A percentile compares a stretch with the other conserved stretches of the same genome.
Conservation (phyloP, 2,888 invertebrate genomes). For the Orchestes rusci region DNA sequence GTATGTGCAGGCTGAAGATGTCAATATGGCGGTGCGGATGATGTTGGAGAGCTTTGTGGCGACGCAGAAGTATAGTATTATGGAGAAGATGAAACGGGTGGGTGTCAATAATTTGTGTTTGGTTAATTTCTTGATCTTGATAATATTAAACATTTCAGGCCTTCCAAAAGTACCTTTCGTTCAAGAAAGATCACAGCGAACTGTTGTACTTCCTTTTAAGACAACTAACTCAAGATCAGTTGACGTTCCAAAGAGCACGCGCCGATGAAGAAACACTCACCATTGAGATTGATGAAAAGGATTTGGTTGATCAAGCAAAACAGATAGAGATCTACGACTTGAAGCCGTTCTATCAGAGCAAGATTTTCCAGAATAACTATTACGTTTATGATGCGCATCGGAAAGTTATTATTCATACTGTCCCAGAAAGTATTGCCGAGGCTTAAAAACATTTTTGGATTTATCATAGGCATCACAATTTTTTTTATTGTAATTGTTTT, state of each 20-base stretch:
- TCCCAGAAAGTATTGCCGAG: constrained; percentile 49
- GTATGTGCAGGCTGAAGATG: constrained; percentile 87
- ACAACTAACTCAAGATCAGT: constrained; percentile 86
- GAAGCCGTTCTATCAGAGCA: constrained; percentile 85
- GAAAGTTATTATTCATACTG: constrained; percentile 77
- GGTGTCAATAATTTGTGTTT: constrained; percentile 6
- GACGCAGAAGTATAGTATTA: constrained; percentile 97
- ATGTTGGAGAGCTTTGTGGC: constrained; percentile 98
- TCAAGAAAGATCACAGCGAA: constrained; percentile 94
- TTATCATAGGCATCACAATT: too few species aligned
- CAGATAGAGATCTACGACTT: constrained; percentile 86
- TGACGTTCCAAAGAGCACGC: constrained; percentile 72
- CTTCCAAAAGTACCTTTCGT: constrained; percentile 88
- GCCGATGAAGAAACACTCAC: constrained; percentile 52
- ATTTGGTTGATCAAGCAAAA: constrained; percentile 78
- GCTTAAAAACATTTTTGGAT: too few species aligned
- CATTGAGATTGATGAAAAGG: constrained; percentile 81
- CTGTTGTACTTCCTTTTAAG: constrained; percentile 90
- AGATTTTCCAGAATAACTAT: constrained; percentile 80
- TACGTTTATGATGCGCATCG: constrained; percentile 79
- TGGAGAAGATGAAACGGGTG: constrained; percentile 91
- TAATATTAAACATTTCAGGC: constrained; percentile 55
- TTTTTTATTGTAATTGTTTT: too few species aligned
- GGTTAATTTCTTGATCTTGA: background rate
- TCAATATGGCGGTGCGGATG: constrained; percentile 94